Base-by-base conservation (phyloP, 2,113 vertebrate species). In the Martes martes region DNA sequence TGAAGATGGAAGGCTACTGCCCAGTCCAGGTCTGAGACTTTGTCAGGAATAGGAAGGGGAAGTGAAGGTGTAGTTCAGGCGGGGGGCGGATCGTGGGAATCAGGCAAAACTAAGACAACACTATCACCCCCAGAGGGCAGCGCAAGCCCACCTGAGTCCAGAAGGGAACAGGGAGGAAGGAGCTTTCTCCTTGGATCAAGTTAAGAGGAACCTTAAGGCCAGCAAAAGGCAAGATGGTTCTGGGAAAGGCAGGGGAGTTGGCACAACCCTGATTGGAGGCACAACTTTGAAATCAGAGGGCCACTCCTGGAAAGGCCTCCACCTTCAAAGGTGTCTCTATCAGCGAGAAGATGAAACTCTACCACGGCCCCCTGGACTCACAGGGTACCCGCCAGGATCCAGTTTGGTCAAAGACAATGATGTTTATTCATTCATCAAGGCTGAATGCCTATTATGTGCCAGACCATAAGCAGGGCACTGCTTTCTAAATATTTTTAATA, bases 401-500 rank as follows among this genome's bases (percentile, higher is more conserved):
- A 42, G 18, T 15, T 33, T 87, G 45, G 45, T 83, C 82, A 95
- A 63, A 23, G 39, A 47, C 67, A 74, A 52, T 21, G 67, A 69
- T 7, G 21, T 71, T 74, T 50, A 52, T 69, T 84, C 50, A 91
- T 45, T 65, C 36, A n/a, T 91, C 83, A 91, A 95, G 47, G 31
- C 14, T 52, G 6, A 19, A 19, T 69, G 31, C 42, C 83, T 83
- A 50, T 36, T 42, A 91, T 28, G 39, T 76, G 24, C 67, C 63
- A 73, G n/a, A 91, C 0, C 85, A 31, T 31, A 83, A 88, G 47
- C 52, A 83, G 31, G 50, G n/a, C 2, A 65, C 36, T 93, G 47
- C n/a, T 95, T 86, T 82, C 55, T 67, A 73, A 92, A 63, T 92
- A 39, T 50, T 85, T 84, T 85, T 81, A 85, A 65, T 76, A 55